Evolutionary conservation across 2,888 invertebrate species (phyloP).

Genomic region (Iselma pallidipennis): DNA sequence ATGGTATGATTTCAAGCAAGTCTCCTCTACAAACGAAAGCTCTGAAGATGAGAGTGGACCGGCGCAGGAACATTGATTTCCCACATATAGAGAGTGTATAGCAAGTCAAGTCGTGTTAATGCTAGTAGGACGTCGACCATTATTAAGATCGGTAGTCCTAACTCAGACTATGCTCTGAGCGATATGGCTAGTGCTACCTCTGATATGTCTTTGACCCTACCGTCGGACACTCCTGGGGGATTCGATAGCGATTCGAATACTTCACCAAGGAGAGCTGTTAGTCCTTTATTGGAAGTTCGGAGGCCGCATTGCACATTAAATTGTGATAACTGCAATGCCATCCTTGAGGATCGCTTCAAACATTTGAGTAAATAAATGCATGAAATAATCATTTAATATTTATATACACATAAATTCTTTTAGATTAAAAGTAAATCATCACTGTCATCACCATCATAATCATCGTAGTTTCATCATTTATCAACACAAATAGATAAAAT

Average conservation of each 20-base stretch:
- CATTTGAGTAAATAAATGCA: conserved; percentile 38
- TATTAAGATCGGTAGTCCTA: conserved; percentile 22
- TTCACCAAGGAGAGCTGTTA: conserved; percentile 70
- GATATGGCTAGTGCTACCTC: conserved; percentile 36
- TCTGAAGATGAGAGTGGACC: conserved; percentile 35
- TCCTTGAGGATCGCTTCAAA: conserved; percentile 71
- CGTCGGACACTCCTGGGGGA: conserved; percentile 54
- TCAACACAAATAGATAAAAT: neutral
- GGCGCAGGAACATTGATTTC: conserved; percentile 51
- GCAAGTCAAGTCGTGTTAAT: conserved; percentile 23
- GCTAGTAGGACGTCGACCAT: conserved; percentile 23
- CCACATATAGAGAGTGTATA: conserved; percentile 25
- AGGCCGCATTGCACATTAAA: conserved; percentile 74
- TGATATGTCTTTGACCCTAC: conserved; percentile 63
- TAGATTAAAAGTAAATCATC: neutral
- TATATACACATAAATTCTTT: neutral
- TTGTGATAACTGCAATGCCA: conserved; percentile 71
- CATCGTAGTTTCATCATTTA: neutral
- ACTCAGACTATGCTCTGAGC: conserved; percentile 29
- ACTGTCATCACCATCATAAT: neutral
- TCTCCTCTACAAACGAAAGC: conserved; percentile 4
- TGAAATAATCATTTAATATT: neutral
- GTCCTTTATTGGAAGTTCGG: conserved; percentile 70
- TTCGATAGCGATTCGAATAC: conserved; percentile 58
- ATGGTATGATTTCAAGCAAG: neutral